Percentiles rank a stretch among this genome's conserved stretches.
Evolutionary conservation across 2,888 invertebrate species (phyloP).

Genomic region (Julus scanicus): DNA sequence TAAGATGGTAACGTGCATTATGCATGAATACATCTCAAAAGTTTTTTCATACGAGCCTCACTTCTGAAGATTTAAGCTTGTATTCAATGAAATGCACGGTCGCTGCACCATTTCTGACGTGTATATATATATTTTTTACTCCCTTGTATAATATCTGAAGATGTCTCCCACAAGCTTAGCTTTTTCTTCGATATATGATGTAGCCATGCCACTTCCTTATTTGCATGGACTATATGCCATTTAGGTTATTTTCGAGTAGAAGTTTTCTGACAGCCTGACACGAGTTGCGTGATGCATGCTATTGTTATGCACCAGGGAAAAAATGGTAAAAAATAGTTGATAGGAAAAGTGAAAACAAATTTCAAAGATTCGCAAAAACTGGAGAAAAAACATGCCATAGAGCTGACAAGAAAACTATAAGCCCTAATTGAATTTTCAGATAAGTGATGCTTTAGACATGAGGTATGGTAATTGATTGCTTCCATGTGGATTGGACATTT

Average conservation of each 20-base stretch:
- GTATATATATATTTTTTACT: not conserved
- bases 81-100: not conserved
- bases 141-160: not conserved
- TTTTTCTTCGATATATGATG: not conserved
- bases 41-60: not conserved
- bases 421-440: not conserved
- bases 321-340: not conserved
- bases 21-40: not conserved
- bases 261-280: not conserved
- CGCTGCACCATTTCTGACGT: not conserved
- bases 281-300: conserved; percentile 21
- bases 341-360: conserved; percentile 1
- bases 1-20: not conserved
- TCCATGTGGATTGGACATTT: no score
- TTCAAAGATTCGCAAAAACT: not conserved
- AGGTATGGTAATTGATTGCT: no score
- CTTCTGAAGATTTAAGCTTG: not conserved
- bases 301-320: not conserved
- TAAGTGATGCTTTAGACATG: not conserved
- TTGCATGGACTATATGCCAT: not conserved
- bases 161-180: not conserved
- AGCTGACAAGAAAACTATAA: not conserved
- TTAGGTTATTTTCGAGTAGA: not conserved
- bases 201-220: not conserved
- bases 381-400: not conserved